phyloP scores from a whole-genome alignment of 2,113 vertebrate species.

The Syrmaticus mikado region DNA sequence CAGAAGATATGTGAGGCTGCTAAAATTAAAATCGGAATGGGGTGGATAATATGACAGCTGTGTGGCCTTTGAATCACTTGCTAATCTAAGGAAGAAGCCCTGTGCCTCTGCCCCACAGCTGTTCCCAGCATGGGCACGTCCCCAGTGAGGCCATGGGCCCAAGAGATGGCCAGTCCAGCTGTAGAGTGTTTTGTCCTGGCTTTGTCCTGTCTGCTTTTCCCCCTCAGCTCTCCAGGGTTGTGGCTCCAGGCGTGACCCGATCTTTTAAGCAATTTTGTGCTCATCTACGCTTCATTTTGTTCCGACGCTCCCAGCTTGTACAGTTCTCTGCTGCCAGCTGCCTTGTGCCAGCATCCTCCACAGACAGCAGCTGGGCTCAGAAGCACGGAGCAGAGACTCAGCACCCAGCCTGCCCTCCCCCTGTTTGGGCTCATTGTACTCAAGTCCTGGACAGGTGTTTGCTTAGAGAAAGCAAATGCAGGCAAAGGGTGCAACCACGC shows the following conservation, averaged over 20 bases:
- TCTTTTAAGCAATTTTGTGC: not conserved
- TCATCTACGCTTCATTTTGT: not conserved
- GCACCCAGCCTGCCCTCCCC: not conserved
- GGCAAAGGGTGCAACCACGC: not conserved
- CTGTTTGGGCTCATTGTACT: not conserved
- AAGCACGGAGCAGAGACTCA: not conserved
- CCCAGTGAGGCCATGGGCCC: rapidly evolving
- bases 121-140: not conserved
- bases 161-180: not conserved
- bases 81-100: not conserved
- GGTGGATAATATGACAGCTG: slow-evolving; percentile 27
- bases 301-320: not conserved
- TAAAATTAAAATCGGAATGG: slow-evolving; percentile 58
- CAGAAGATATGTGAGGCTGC: not conserved
- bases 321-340: not conserved
- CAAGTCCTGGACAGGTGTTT: not conserved
- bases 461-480: not conserved
- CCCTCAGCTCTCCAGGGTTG: not conserved
- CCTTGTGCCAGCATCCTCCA: not conserved
- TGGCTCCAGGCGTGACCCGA: not conserved
- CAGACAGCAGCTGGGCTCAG: not conserved
- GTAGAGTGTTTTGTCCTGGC: not conserved
- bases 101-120: not conserved
- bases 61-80: slow-evolving; percentile 1
- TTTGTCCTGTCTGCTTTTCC: not conserved